Percentiles rank a stretch among this genome's conserved stretches.
Conservation (phyloP, 2,888 invertebrate species). For the Odontocolon sp. region DNA sequence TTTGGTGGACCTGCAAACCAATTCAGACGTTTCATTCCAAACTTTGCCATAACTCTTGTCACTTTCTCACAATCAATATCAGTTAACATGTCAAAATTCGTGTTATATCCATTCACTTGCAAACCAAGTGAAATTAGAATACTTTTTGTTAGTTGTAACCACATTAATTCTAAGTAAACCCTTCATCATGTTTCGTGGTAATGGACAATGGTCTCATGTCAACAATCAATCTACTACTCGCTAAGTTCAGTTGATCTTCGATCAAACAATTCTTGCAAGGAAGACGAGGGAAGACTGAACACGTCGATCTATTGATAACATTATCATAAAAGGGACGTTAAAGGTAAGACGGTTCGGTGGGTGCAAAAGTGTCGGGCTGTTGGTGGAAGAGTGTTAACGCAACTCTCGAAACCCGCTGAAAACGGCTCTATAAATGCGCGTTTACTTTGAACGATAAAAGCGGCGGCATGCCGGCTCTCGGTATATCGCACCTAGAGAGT, state of each 20-base stretch:
- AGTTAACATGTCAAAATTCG: too few species aligned
- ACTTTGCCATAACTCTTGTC: too few species aligned
- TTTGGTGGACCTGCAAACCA: too few species aligned
- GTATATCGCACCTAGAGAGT: conserved; percentile 32
- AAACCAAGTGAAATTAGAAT: too few species aligned
- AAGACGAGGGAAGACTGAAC: conserved; percentile 41
- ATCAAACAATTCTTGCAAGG: conserved; percentile 3
- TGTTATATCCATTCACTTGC: too few species aligned
- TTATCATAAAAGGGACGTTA: conserved; percentile 77
- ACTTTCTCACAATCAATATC: too few species aligned
- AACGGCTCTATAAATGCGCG: conserved; percentile 79
- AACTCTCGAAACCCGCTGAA: conserved; percentile 65
- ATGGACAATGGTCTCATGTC: too few species aligned
- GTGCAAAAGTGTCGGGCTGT: conserved; percentile 20
- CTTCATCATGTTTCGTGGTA: too few species aligned
- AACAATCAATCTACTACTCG: too few species aligned
- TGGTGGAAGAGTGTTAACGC: conserved; percentile 60
- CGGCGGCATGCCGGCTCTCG: conserved; percentile 66
- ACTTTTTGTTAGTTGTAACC: too few species aligned
- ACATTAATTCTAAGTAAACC: too few species aligned
- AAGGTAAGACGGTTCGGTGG: conserved; percentile 59
- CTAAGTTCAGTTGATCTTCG: background rate
- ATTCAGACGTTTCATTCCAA: too few species aligned
- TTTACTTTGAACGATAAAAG: conserved; percentile 79
- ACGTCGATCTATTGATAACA: conserved; percentile 73